Evolutionary conservation across 2,113 vertebrate species (phyloP).

Genomic region (Caloenas nicobarica): DNA sequence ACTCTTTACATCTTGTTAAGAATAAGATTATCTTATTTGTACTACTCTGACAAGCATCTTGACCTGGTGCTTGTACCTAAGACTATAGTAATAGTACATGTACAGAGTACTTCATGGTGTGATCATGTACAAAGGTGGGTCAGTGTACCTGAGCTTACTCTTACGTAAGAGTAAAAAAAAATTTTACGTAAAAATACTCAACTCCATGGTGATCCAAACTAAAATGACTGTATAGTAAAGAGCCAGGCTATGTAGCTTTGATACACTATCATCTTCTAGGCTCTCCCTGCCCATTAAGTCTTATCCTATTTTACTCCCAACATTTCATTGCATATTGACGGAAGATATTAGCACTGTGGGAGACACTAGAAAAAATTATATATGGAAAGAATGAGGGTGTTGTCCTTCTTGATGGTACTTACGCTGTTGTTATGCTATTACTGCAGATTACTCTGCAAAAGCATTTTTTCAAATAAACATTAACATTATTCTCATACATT

Average conservation of each 20-base stretch:
- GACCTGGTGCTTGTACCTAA: not conserved
- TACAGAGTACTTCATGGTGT: not conserved
- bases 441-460: not conserved
- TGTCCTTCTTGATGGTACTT: not conserved
- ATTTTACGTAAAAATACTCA: not conserved
- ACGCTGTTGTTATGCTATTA: not conserved
- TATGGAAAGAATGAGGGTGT: not conserved
- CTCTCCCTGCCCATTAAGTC: not conserved
- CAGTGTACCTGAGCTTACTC: not conserved
- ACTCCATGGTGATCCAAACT: not conserved
- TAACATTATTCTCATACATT: not conserved
- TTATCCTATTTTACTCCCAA: not conserved
- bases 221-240: not conserved
- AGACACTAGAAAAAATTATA: not conserved
- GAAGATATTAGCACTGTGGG: not conserved
- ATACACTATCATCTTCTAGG: not conserved
- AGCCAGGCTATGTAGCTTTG: not conserved
- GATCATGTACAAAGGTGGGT: not conserved
- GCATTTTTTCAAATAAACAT: not conserved
- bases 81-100: not conserved
- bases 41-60: not conserved
- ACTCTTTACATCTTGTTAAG: not conserved
- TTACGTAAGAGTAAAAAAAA: accelerated
- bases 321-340: not conserved
- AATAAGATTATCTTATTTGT: not conserved